Evolutionary conservation across 2,113 vertebrate genomes (phyloP).

Genomic region (Fukomys damarensis): DNA sequence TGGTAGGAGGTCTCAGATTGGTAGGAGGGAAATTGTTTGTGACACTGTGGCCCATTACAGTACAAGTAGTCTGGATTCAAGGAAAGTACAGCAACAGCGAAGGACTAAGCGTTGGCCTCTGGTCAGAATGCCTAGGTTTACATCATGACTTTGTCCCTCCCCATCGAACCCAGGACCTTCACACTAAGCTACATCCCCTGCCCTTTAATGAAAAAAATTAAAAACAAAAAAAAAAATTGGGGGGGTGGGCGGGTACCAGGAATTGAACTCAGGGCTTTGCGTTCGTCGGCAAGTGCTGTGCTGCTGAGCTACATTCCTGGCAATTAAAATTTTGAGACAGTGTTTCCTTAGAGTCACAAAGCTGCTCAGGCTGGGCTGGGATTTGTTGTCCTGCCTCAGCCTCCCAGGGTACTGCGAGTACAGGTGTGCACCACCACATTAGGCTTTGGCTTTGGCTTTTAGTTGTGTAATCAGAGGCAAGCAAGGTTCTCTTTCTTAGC

Average conservation of each 20-base stretch:
- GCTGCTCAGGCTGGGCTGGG: background rate
- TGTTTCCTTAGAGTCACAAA: background rate
- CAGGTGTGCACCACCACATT: too few relatives aligned
- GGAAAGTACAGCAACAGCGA: background rate
- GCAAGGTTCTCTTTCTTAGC: background rate
- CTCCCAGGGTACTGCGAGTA: background rate
- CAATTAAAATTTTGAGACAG: too few relatives aligned
- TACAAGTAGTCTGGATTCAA: background rate
- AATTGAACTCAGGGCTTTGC: too few relatives aligned
- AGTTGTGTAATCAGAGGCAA: background rate
- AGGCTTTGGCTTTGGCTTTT: background rate
- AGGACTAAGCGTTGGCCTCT: background rate
- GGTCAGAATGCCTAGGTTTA: background rate
- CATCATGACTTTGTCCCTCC: background rate
- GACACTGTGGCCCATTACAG: background rate
- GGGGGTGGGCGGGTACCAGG: too few relatives aligned
- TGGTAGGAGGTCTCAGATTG: background rate
- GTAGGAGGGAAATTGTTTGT: background rate
- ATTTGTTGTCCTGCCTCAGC: background rate
- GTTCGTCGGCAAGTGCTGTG: too few relatives aligned
- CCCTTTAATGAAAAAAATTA: background rate
- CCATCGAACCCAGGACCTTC: background rate
- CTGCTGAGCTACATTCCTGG: too few relatives aligned
- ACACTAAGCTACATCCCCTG: background rate
- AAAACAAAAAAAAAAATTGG: too few relatives aligned